These are phyloP conservation scores for Hipparchia semele DNA, from an alignment of 2,888 invertebrate genomes.

Conservation along the genomic window DNA sequence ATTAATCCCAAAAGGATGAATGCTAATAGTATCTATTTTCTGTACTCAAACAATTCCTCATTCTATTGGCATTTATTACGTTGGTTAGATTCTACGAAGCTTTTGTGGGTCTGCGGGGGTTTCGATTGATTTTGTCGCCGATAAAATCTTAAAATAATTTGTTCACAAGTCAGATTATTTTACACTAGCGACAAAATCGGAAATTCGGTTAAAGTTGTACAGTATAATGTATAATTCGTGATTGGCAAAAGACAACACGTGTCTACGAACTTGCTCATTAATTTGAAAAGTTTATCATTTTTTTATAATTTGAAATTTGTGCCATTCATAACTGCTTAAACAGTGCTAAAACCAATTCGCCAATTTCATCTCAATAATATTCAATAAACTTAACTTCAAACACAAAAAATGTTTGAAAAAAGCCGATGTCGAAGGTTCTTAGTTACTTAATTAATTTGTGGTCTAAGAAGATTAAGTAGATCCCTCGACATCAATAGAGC, in stretches of 20 bases:
- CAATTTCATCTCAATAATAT: conserved; percentile 30
- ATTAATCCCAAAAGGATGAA: conserved; percentile 31
- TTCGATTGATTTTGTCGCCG: conserved; percentile 34
- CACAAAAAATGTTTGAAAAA: conserved; percentile 24
- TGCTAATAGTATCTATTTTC: conserved; percentile 20
- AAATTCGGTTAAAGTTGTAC: conserved; percentile 11
- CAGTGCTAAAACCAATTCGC: conserved; percentile 31
- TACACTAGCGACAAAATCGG: conserved; percentile 32
- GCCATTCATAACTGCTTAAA: conserved; percentile 10
- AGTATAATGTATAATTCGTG: conserved; percentile 30
- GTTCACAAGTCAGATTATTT: not conserved
- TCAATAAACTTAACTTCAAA: conserved; percentile 13
- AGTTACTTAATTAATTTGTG: conserved; percentile 52
- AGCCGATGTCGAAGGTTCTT: conserved; percentile 66
- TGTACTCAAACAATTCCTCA: conserved; percentile 20
- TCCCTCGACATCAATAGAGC: conserved; percentile 74
- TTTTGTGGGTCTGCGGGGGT: conserved; percentile 32
- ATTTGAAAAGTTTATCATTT: conserved; percentile 2
- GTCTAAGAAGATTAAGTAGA: conserved; percentile 50
- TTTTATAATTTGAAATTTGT: conserved; percentile 19
- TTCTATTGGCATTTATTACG: conserved; percentile 32
- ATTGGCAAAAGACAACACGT: conserved; percentile 35
- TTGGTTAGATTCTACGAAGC: conserved; percentile 35
- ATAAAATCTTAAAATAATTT: conserved; percentile 12
- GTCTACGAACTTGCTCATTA: conserved; percentile 40